Percentiles rank a stretch among this genome's conserved stretches.
Evolutionary conservation across 2,888 invertebrate species (phyloP).

Genomic region (Taenaris catops): DNA sequence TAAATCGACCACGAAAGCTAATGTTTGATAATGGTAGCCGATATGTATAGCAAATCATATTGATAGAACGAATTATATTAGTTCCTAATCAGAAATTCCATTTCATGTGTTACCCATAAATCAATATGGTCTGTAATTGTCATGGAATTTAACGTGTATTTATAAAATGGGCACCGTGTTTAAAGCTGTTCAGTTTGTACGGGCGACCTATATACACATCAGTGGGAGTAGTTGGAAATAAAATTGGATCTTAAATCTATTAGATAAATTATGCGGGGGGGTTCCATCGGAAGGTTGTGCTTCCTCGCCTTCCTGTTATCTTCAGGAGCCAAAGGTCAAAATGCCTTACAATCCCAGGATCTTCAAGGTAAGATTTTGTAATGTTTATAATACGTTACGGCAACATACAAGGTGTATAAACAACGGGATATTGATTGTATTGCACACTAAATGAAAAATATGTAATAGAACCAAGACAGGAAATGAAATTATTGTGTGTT

Average conservation of each 20-base stretch:
- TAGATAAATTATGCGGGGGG: slow-evolving; percentile 30
- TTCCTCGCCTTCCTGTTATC: slow-evolving; percentile 36
- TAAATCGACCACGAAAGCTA: slow-evolving; percentile 8
- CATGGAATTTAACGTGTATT: slow-evolving; percentile 28
- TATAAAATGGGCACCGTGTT: slow-evolving; percentile 23
- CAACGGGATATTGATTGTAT: too few species aligned
- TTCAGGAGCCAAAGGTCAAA: slow-evolving; percentile 24
- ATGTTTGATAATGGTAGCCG: slow-evolving; percentile 19
- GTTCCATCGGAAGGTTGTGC: slow-evolving; percentile 31
- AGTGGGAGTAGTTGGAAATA: slow-evolving; percentile 8
- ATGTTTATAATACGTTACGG: too few species aligned
- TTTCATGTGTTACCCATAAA: slow-evolving; percentile 28
- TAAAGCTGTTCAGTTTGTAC: slow-evolving; percentile 20
- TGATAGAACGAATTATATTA: slow-evolving; percentile 31
- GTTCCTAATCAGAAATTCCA: slow-evolving; percentile 28
- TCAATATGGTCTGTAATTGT: slow-evolving; percentile 31
- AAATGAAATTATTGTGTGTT: too few species aligned
- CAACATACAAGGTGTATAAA: too few species aligned
- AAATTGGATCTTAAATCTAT: slow-evolving; percentile 20
- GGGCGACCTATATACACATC: slow-evolving; percentile 21
- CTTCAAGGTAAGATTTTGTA: slow-evolving; percentile 26
- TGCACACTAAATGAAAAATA: too few species aligned
- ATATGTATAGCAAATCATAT: slow-evolving; percentile 25
- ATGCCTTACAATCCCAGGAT: slow-evolving; percentile 21
- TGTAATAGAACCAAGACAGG: too few species aligned